These are phyloP conservation scores for Gryon sp. DNA, from an alignment of 1,140 invertebrate genomes.

Conservation along the genomic window DNA sequence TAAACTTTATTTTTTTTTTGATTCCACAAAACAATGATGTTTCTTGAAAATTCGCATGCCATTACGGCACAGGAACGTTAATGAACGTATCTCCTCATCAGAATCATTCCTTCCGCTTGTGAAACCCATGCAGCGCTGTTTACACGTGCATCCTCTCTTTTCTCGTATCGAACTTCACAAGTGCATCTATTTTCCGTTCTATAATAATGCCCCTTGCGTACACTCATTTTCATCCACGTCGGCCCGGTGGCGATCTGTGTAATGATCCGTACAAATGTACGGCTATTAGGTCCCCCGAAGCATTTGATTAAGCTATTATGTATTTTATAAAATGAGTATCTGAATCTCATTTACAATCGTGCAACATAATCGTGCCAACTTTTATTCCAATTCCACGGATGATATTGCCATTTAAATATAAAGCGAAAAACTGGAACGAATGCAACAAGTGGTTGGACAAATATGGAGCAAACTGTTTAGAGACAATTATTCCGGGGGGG, in stretches of 20 bases:
- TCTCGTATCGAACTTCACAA: conserved; percentile 51
- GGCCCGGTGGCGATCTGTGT: conserved; percentile 53
- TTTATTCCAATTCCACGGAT: no score
- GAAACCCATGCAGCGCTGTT: conserved; percentile 48
- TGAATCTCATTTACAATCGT: conserved; percentile 50
- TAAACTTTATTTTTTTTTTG: no score
- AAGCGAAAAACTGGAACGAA: neutral
- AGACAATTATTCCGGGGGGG: no score
- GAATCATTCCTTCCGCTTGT: conserved; percentile 53
- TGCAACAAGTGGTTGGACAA: no score
- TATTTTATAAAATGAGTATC: conserved; percentile 59
- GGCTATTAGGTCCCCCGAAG: conserved; percentile 46
- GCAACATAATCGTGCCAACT: conserved; percentile 45
- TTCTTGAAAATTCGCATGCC: no score
- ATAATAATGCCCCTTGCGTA: conserved; percentile 44
- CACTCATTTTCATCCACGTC: conserved; percentile 50
- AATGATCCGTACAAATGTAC: conserved; percentile 54
- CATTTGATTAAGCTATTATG: conserved; percentile 59
- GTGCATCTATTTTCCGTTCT: conserved; percentile 48
- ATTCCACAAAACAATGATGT: no score
- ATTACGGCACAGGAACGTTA: no score
- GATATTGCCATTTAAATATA: no score
- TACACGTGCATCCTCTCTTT: conserved; percentile 51
- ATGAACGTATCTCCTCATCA: conserved; percentile 62
- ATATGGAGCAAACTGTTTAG: no score